A percentile compares a stretch with the other conserved stretches of the same genome.
Conservation (phyloP, 2,888 invertebrate species). For the Pyrocoelia pectoralis region DNA sequence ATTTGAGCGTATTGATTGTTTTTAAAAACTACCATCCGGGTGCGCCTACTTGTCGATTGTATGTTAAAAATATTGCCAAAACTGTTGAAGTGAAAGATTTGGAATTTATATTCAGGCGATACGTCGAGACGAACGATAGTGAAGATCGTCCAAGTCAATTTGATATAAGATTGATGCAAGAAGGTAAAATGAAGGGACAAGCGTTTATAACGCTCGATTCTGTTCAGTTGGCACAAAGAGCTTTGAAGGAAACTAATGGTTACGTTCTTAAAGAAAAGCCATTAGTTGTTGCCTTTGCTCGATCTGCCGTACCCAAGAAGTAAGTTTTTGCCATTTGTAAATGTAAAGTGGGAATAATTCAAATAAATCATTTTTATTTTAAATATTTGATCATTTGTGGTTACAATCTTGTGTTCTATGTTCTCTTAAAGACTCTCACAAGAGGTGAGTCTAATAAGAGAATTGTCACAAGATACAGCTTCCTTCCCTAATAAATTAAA, state of each 20-base stretch:
- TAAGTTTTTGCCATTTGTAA: too few relatives aligned
- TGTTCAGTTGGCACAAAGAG: slow-evolving; percentile 73
- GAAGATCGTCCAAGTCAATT: slow-evolving; percentile 59
- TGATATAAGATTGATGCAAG: slow-evolving; percentile 86
- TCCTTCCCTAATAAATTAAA: too few relatives aligned
- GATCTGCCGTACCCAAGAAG: slow-evolving; percentile 54
- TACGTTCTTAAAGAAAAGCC: slow-evolving; percentile 87
- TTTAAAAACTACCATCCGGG: slow-evolving; percentile 89
- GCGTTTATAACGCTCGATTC: slow-evolving; percentile 88
- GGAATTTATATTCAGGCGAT: slow-evolving; percentile 77
- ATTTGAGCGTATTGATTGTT: slow-evolving; percentile 77
- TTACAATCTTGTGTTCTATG: too few relatives aligned
- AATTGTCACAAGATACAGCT: too few relatives aligned
- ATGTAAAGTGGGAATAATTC: too few relatives aligned
- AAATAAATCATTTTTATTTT: too few relatives aligned
- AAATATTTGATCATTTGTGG: too few relatives aligned
- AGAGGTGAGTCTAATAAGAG: too few relatives aligned
- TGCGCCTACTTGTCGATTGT: slow-evolving; percentile 82
- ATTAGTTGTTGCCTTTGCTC: slow-evolving; percentile 89
- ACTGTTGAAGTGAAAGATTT: slow-evolving; percentile 79
- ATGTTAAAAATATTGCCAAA: slow-evolving; percentile 91
- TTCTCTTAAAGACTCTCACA: too few relatives aligned
- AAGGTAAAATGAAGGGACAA: slow-evolving; percentile 96
- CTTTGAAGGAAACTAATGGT: slow-evolving; percentile 86
- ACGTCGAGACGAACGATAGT: slow-evolving; percentile 57